Evolutionary conservation across 2,113 vertebrate species (phyloP).

Genomic region (Morphnarchus princeps): DNA sequence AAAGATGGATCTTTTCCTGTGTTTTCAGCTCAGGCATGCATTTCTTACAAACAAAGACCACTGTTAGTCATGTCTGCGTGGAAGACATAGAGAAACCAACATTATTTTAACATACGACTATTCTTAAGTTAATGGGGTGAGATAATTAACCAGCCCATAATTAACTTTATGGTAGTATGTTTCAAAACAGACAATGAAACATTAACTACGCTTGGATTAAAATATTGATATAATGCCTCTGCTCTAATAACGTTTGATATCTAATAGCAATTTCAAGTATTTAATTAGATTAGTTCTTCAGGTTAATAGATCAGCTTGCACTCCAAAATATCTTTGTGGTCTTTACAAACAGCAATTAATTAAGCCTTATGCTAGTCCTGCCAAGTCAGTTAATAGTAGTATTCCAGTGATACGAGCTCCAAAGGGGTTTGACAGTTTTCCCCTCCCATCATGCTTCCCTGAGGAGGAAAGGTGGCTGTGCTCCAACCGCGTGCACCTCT

Average conservation of each 20-base stretch:
- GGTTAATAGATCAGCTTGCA: not conserved
- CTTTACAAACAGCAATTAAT: conserved; percentile 7
- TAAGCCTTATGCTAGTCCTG: not conserved
- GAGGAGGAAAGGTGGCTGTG: not conserved
- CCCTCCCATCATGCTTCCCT: not conserved
- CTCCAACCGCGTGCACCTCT: not conserved
- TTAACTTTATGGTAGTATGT: not conserved
- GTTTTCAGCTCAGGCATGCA: not conserved
- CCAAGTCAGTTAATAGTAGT: not conserved
- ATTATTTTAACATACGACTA: not conserved
- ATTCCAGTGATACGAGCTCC: not conserved
- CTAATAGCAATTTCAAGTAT: not conserved
- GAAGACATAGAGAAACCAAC: not conserved
- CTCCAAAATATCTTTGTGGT: not conserved
- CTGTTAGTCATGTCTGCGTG: not conserved
- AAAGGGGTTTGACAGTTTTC: not conserved
- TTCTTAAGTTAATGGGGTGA: not conserved
- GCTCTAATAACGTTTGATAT: not conserved
- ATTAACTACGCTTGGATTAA: not conserved
- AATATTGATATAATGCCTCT: not conserved
- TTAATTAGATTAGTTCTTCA: conserved; percentile 12
- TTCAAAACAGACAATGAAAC: not conserved
- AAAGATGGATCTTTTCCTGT: not conserved
- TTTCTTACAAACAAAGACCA: not conserved
- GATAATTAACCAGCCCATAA: not conserved